These are phyloP conservation scores for Leptinotarsa juncta DNA, from an alignment of 2,888 invertebrate species.

Conservation along the genomic window DNA sequence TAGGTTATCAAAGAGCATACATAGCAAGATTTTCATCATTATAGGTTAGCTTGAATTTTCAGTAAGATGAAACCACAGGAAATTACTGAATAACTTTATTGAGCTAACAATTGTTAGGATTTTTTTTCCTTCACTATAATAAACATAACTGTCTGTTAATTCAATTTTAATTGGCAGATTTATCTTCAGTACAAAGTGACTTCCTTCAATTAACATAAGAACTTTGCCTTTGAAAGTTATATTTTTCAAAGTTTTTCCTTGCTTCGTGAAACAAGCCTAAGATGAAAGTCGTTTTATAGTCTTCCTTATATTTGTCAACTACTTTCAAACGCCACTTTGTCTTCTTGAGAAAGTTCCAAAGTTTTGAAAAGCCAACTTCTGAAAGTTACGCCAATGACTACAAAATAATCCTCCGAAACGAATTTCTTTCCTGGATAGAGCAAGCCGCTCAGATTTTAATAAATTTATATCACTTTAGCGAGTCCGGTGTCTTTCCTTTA, in stretches of 20 bases:
- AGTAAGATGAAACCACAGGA: no score
- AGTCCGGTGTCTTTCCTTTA: conserved; percentile 28
- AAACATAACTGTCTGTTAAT: no score
- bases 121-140: neutral
- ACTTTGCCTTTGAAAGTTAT: neutral
- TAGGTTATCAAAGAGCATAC: no score
- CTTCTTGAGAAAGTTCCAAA: neutral
- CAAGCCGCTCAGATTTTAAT: conserved; percentile 30
- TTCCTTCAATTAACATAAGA: neutral
- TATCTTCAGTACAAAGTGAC: neutral
- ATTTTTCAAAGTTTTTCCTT: neutral
- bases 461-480: conserved; percentile 33
- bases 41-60: no score
- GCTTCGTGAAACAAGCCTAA: neutral
- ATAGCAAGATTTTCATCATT: no score
- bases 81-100: no score
- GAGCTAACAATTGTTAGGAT: no score
- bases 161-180: neutral
- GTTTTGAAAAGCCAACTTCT: conserved; percentile 11
- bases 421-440: conserved; percentile 30
- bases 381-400: conserved; percentile 15
- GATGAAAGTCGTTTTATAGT: neutral
- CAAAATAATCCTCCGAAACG: conserved; percentile 30
- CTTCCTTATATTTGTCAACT: conserved; percentile 4
- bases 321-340: conserved; percentile 4